A percentile compares a stretch with the other conserved stretches of the same genome.
phyloP scores from a whole-genome alignment of 1,140 invertebrate species.

The Aphaenogaster rudis region DNA sequence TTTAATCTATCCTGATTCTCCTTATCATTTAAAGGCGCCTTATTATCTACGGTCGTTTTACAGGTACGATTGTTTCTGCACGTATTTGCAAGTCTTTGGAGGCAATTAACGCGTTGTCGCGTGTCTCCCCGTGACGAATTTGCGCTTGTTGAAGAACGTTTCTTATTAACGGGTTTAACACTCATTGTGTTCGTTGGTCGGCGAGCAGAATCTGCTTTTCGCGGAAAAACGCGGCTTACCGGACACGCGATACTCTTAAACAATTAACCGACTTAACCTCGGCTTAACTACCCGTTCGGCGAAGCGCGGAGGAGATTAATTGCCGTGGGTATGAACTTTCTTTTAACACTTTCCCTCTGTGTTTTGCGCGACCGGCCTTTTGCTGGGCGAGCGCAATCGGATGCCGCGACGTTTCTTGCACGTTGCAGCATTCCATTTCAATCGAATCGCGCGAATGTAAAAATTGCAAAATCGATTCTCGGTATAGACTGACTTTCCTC shows the following conservation, averaged over 20 bases:
- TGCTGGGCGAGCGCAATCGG: not conserved
- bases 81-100: not conserved
- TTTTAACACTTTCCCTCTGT: slow-evolving; percentile 32
- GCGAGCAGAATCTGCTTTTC: slow-evolving; percentile 30
- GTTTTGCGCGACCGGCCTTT: not conserved
- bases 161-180: not conserved
- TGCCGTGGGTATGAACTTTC: slow-evolving; percentile 38
- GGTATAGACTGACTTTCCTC: not conserved
- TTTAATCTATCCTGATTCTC: not conserved
- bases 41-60: slow-evolving; percentile 34
- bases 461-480: slow-evolving; percentile 12
- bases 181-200: not conserved
- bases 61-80: not conserved
- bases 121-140: slow-evolving; percentile 9
- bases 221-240: slow-evolving; percentile 12
- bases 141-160: not conserved
- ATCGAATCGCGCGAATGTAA: not conserved
- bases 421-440: not conserved
- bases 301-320: slow-evolving; percentile 29
- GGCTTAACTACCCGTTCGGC: not conserved
- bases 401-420: slow-evolving; percentile 16
- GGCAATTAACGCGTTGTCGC: slow-evolving; percentile 17
- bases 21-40: not conserved
- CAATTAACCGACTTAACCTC: slow-evolving; percentile 40
- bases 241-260: slow-evolving; percentile 6